Percentiles rank a stretch among this genome's conserved stretches.
Evolutionary conservation across 2,113 vertebrate species (phyloP).

Genomic region (Vulpes vulpes): DNA sequence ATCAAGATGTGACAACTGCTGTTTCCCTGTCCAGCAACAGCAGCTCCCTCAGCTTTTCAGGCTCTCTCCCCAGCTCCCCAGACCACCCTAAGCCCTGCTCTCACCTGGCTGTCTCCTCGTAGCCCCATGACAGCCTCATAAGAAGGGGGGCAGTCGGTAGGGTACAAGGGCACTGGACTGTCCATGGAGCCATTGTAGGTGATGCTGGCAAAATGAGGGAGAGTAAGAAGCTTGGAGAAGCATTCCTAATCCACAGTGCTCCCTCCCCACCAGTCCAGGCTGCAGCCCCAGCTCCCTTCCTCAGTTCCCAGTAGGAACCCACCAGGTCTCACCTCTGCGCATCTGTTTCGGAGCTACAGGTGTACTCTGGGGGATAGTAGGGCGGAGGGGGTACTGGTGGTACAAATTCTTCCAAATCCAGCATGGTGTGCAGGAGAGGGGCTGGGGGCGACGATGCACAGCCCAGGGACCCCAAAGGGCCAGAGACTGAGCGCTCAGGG

Average conservation of each 20-base stretch:
- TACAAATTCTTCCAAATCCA: constrained; percentile 98
- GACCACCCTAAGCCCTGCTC: neutral
- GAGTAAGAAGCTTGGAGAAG: neutral
- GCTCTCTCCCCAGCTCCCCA: neutral
- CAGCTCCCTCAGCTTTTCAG: neutral
- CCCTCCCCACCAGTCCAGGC: neutral
- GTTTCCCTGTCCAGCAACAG: neutral
- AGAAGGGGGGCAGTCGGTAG: constrained; percentile 96
- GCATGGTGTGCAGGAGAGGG: constrained; percentile 94
- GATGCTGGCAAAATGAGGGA: constrained; percentile 88
- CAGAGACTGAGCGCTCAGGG: constrained; percentile 93
- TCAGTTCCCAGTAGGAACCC: fast-evolving
- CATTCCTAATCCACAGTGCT: neutral
- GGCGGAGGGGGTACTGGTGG: constrained; percentile 97
- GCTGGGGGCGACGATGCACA: constrained; percentile 94
- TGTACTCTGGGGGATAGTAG: constrained; percentile 98
- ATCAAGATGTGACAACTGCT: neutral
- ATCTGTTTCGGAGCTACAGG: constrained; percentile 98
- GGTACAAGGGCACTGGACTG: constrained; percentile 96
- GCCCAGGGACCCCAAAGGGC: constrained; percentile 94
- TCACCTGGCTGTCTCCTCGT: constrained; percentile 94
- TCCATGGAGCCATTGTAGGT: constrained; percentile 99
- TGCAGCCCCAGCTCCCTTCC: neutral
- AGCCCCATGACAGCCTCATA: constrained; percentile 98
- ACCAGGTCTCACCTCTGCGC: constrained; percentile 92